Conservation (phyloP, 2,113 vertebrate genomes). For the Sarotherodon lohbergeri region DNA sequence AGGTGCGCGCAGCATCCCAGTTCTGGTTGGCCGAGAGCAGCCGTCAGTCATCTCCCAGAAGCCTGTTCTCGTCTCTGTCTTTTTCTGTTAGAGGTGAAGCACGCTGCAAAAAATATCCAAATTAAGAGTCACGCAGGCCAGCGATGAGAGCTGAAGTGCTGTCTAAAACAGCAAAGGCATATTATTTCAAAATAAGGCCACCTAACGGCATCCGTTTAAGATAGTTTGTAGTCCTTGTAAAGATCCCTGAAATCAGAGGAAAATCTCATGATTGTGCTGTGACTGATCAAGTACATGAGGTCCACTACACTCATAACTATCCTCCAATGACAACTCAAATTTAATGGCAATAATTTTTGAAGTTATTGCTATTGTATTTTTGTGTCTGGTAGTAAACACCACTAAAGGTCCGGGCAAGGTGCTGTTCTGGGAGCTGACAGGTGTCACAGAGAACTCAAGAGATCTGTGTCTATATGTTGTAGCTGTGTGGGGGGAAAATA, state of each 20-base stretch:
- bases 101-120: slow-evolving; percentile 53
- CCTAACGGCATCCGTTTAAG: not conserved
- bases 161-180: not conserved
- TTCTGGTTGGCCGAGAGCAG: slow-evolving; percentile 73
- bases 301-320: not conserved
- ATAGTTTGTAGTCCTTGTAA: not conserved
- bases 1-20: slow-evolving; percentile 64
- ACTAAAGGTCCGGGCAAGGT: not conserved
- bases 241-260: not conserved
- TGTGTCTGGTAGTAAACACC: not conserved
- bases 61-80: slow-evolving; percentile 57
- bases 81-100: slow-evolving; percentile 45
- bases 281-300: not conserved
- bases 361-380: not conserved
- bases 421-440: too few species aligned
- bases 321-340: not conserved
- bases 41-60: slow-evolving; percentile 51
- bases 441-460: not conserved
- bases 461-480: not conserved
- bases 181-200: not conserved
- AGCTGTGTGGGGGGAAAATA: not conserved
- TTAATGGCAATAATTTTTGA: not conserved
- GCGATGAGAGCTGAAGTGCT: not conserved
- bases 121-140: not conserved
- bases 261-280: not conserved